Evolutionary conservation across 2,113 vertebrate species (phyloP), one percentile per base, ranked within the genome.

Genomic region (Oryzias curvinotus): DNA sequence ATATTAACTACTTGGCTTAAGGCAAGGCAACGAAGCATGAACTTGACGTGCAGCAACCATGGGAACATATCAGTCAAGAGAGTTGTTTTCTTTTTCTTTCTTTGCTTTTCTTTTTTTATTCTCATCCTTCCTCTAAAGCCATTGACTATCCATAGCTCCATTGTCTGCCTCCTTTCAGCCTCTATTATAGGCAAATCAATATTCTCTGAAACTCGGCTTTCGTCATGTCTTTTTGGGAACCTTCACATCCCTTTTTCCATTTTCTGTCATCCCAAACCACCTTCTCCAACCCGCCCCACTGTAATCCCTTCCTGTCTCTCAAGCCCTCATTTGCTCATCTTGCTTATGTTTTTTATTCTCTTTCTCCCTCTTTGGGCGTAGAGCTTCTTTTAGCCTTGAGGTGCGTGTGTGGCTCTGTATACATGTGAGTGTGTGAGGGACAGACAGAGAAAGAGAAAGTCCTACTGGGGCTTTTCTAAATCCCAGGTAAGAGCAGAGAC

Each of bases 401-500:
- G 57, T 54, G 43, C 68, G 50, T 71, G 65, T 50, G 60, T 52
- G 50, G 21, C 47, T 21, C 52, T 50, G 57, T 28, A 48, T 28
- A 36, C 30, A 26, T 55, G 44, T 13, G 55, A 17, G 53, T 5
- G 65, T 1, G 71, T 18, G 59, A 55, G 69, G 16, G 36, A 17
- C 41, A 19, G 25, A 43, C 25, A 52, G 58, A 51, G 30, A 55
- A 57, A 70, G 72, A 71, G 72, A 65, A 58, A 67, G 51, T 26
- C 52, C 65, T 54, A 63, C 70, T 14, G 80, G 83, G 87, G 82
- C 75, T 90, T 88, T 86, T 78, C 82, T 88, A 86, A 90, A 90
- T 88, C 88, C 87, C 72, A 86, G 82, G 87, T 90, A 90, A 89
- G 87, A 85, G 85, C 78, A 79, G 80, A 87, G 88, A 78, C 84